Conservation (phyloP, 2,797 vertebrate species). For the Thalassophryne amazonica region DNA sequence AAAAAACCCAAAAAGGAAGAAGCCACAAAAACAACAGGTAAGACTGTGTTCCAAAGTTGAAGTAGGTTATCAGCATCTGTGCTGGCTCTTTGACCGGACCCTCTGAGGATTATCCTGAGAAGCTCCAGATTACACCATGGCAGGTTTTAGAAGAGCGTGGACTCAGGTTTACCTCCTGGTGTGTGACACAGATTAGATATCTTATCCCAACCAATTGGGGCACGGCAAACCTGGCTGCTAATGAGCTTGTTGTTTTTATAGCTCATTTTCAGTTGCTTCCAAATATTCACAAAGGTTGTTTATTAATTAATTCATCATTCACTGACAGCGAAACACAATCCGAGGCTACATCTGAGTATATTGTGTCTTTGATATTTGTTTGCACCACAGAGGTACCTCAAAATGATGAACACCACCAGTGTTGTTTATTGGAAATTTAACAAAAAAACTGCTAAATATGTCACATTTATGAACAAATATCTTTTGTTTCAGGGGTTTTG, state of each 20-base stretch:
- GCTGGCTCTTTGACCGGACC: not conserved
- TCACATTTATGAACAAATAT: too few relatives aligned
- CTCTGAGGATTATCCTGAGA: conserved; percentile 62
- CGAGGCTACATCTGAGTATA: too few relatives aligned
- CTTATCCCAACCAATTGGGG: not conserved
- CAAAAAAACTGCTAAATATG: too few relatives aligned
- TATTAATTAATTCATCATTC: too few relatives aligned
- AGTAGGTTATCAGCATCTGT: conserved; percentile 7
- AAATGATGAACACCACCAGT: too few relatives aligned
- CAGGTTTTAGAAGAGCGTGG: conserved; percentile 52
- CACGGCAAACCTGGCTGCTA: not conserved
- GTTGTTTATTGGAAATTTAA: too few relatives aligned
- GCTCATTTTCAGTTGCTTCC: not conserved
- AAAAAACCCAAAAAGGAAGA: not conserved
- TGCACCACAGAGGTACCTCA: too few relatives aligned
- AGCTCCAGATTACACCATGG: conserved; percentile 64
- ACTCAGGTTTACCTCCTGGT: conserved; percentile 63
- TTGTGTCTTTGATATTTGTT: too few relatives aligned
- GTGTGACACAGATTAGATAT: conserved; percentile 31
- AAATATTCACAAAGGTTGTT: too few relatives aligned
- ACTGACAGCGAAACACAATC: too few relatives aligned
- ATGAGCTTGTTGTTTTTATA: not conserved
- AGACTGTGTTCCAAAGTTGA: conserved; percentile 1
- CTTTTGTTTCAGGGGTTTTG: too few relatives aligned
- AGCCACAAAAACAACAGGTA: not conserved